phyloP scores from a whole-genome alignment of 2,797 vertebrate genomes.

The Menidia menidia region DNA sequence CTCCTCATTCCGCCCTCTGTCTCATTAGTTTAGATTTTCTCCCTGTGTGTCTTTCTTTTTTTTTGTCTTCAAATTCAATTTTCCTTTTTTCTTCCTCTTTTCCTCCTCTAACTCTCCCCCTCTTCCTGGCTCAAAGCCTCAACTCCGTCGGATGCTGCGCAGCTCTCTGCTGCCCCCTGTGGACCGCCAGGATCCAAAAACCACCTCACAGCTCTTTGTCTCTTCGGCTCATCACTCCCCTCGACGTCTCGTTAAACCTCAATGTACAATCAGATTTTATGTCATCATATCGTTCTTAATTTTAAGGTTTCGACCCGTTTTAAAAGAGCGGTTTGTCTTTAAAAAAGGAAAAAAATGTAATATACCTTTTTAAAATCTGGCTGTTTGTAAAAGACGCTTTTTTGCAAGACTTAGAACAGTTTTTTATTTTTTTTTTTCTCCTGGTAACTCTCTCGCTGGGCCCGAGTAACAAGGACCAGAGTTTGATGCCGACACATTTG shows the following conservation, averaged over 20 bases:
- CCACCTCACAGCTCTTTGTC: slow-evolving; percentile 11
- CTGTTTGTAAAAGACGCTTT: no score
- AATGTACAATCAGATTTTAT: neutral
- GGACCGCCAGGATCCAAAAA: slow-evolving; percentile 28
- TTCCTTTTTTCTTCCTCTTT: neutral
- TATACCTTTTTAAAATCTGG: no score
- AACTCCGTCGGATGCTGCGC: slow-evolving; percentile 27
- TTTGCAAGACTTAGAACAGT: no score
- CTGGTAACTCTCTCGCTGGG: neutral
- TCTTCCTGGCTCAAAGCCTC: slow-evolving; percentile 28
- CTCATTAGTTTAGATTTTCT: slow-evolving; percentile 31
- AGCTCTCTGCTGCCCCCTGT: slow-evolving; percentile 74
- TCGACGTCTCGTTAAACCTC: neutral
- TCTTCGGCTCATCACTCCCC: slow-evolving; percentile 4
- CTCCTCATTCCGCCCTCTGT: slow-evolving; percentile 20
- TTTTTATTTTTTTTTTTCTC: no score
- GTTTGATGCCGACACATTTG: slow-evolving; percentile 2
- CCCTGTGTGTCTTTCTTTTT: slow-evolving; percentile 6
- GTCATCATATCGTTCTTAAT: neutral
- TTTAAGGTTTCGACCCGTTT: no score
- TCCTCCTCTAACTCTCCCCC: slow-evolving; percentile 20
- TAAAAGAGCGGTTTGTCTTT: no score
- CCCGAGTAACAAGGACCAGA: neutral
- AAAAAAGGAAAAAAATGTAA: neutral
- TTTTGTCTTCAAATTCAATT: neutral